Base-by-base conservation (phyloP, 2,888 invertebrate species). In the Temnothorax rugatulus region DNA sequence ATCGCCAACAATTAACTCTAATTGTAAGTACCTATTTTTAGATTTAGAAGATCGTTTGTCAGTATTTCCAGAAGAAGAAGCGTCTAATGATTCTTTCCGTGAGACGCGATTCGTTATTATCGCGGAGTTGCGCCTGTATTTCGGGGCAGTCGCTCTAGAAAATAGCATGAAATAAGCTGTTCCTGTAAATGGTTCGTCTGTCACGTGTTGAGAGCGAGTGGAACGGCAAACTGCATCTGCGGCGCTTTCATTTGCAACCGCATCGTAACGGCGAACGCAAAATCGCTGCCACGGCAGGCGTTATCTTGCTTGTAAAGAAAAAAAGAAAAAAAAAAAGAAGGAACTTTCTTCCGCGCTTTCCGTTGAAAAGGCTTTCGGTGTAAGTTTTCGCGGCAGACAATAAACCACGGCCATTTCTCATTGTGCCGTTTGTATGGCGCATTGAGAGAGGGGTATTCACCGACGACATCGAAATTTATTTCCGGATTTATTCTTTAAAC, bases 321-420 rank as follows among this genome's bases (percentile, higher is more conserved):
- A 52, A n/a, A 9, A 3, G 18, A 1, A 47, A 5, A 25, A 38
- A 54, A 21, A 47, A 79, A 79, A 47, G 21, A 79, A 69, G 13
- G 13, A 71, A 79, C 69, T 79, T 69, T 69, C 47, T 59, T 71
- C 71, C 18, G 47, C 18, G 59, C 71, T 71, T 79, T 59, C 34
- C 38, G 71, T 38, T 79, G 79, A 79, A 79, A 79, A 79, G 79
- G 79, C 79, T 81, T 81, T 81, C 47, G 79, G 71, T 81, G 79
- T 81, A 81, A 81, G 71, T 81, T 81, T 81, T 81, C 79, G 79
- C 44, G 79, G 71, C 59, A 25, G 71, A 81, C 79, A 81, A 81
- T 81, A 81, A 81, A 81, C 79, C 79, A 81, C 59, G 79, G 71
- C 59, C 34, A 71, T 81, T 81, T 81, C 59, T 81, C 79, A 81